Evolutionary conservation across 2,888 invertebrate species (phyloP).

Genomic region (Lepidonotus clava): DNA sequence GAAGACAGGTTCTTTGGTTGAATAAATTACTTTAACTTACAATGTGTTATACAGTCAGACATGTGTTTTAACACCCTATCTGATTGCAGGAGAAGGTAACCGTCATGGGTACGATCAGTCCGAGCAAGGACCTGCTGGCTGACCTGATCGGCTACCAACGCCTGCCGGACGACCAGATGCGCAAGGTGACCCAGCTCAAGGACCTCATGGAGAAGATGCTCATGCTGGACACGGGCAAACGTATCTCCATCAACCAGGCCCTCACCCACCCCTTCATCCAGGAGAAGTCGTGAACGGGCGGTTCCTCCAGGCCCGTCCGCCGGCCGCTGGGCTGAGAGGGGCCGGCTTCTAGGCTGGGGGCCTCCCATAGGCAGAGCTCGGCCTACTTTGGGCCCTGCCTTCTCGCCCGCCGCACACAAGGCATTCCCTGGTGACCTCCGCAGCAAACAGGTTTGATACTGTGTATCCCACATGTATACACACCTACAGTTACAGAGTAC

Average conservation of each 20-base stretch:
- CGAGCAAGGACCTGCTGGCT: conserved; percentile 90
- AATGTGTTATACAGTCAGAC: too few species aligned
- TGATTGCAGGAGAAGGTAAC: conserved; percentile 96
- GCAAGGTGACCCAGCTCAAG: conserved; percentile 94
- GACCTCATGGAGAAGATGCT: conserved; percentile 95
- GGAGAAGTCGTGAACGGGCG: conserved; percentile 85
- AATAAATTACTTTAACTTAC: too few species aligned
- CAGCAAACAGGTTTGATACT: conserved; percentile 28
- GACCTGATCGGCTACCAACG: conserved; percentile 95
- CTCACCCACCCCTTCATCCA: conserved; percentile 96
- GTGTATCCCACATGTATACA: conserved; percentile 9
- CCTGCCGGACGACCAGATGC: conserved; percentile 91
- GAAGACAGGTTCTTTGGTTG: too few species aligned
- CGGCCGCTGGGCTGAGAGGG: background rate
- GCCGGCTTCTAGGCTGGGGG: too few species aligned
- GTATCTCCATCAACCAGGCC: conserved; percentile 96
- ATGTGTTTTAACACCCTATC: too few species aligned
- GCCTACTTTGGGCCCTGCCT: too few species aligned
- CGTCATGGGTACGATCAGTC: conserved; percentile 91
- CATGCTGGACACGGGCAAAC: conserved; percentile 94
- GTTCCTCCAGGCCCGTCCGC: background rate
- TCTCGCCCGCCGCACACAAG: too few species aligned
- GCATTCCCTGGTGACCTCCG: background rate
- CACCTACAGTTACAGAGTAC: background rate
- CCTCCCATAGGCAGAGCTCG: too few species aligned